Percentiles rank a stretch among this genome's conserved stretches.
Conservation (phyloP, 1,140 invertebrate species). For the Cephus cinctus region DNA sequence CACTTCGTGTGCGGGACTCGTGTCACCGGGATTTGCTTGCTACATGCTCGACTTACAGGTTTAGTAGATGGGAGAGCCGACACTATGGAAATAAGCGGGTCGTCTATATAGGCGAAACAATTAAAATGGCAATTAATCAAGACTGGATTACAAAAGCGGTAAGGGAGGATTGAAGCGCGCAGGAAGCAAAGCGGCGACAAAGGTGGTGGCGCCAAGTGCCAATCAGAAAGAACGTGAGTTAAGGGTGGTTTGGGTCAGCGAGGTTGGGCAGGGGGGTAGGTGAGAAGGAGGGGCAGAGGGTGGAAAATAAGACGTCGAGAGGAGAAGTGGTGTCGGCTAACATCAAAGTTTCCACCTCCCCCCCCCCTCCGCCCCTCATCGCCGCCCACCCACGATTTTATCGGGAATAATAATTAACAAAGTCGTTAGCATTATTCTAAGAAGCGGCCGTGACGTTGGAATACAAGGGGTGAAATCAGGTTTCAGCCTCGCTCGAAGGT, state of each 20-base stretch:
- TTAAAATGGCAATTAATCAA: slow-evolving; percentile 19
- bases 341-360: neutral
- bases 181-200: too few species aligned
- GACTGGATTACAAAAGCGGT: too few species aligned
- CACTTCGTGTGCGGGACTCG: too few species aligned
- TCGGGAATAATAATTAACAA: slow-evolving; percentile 7
- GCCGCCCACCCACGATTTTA: neutral
- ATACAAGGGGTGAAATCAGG: too few species aligned
- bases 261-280: neutral
- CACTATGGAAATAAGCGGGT: slow-evolving; percentile 6
- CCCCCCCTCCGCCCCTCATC: neutral
- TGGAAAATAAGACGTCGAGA: neutral
- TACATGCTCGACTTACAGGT: too few species aligned
- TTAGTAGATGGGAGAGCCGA: neutral
- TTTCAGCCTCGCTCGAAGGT: too few species aligned
- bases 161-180: too few species aligned
- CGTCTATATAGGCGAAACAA: slow-evolving; percentile 13
- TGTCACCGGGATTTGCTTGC: too few species aligned
- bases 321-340: neutral
- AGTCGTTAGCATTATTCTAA: slow-evolving; percentile 1
- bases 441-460: neutral
- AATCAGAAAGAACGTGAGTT: neutral
- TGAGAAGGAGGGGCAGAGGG: neutral
- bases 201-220: neutral
- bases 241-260: neutral